Evolutionary conservation across 2,888 invertebrate genomes (phyloP).

Genomic region (Julus scanicus): DNA sequence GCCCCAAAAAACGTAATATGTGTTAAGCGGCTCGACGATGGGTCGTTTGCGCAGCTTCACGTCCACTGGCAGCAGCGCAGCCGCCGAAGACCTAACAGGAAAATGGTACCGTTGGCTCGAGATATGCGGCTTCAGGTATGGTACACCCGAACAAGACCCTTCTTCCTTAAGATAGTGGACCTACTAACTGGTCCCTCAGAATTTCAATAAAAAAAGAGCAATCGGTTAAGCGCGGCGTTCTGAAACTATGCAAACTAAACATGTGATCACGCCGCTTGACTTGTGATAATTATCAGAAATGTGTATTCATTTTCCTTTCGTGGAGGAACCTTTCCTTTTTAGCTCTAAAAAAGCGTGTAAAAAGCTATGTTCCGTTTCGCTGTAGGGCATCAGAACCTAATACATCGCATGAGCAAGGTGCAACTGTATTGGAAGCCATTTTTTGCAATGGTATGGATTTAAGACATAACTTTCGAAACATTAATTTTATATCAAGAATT

Average conservation of each 20-base stretch:
- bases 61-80: background rate
- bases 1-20: constrained; percentile 34
- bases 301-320: no score
- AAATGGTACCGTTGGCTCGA: background rate
- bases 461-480: no score
- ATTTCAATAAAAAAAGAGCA: background rate
- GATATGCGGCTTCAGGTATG: background rate
- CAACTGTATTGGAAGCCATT: no score
- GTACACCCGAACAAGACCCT: background rate
- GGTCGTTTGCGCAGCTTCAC: background rate
- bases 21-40: background rate
- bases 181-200: background rate
- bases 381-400: no score
- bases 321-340: no score
- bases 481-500: no score
- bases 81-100: background rate
- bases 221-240: background rate
- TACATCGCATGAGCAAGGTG: no score
- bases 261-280: background rate
- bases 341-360: no score
- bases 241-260: background rate
- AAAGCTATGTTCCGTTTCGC: no score
- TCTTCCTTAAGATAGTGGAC: background rate
- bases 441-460: no score
- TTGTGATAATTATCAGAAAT: background rate